Evolutionary conservation across 2,888 invertebrate genomes (phyloP), one percentile per base, ranked within the genome.

Genomic region (Notodonta dromedarius): DNA sequence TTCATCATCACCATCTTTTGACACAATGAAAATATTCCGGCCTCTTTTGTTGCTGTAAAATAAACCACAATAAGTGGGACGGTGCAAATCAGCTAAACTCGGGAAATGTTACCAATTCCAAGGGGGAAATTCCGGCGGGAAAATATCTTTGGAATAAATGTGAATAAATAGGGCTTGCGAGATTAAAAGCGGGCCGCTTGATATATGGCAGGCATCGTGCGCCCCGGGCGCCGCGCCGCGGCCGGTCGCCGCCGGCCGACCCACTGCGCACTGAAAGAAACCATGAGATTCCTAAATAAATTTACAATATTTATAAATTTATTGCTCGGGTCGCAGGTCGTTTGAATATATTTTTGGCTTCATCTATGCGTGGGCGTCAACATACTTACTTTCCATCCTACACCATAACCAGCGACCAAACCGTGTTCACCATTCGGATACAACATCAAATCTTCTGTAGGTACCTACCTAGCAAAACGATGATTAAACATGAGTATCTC

Each of bases 101-200:
- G 83, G 88, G 85, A 89, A 90, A 87, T 79, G 88, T 84, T 86
- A 87, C 87, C 86, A 85, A 87, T 89, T 89, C 85, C 85, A 86
- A 87, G 86, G 79, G 87, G 87, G 88, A 89, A 90, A 88, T 88
- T 90, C 91, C 89, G 85, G 83, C 84, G 87, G 88, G 86, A 84
- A 86, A 91, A 90, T 90, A 89, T 90, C 87, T 90, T 90, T 87
- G 84, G 83, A 86, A 90, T 91, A 89, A 90, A 91, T 89, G 88
- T 86, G 85, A 90, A 91, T 90, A 91, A 91, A 91, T 91, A 90
- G 89, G 88, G 81, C 89, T 88, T 82, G 85, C 77, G 88, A 89
- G 90, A 90, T 90, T 90, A 90, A 90, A 90, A 87, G 88, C 89
- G 86, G 85, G 67, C 81, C 78, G 77, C 76, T 82, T 89, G 89